A percentile compares a stretch with the other conserved stretches of the same genome.
Evolutionary conservation across 2,797 vertebrate genomes (phyloP).

Genomic region (Anniella stebbinsi): DNA sequence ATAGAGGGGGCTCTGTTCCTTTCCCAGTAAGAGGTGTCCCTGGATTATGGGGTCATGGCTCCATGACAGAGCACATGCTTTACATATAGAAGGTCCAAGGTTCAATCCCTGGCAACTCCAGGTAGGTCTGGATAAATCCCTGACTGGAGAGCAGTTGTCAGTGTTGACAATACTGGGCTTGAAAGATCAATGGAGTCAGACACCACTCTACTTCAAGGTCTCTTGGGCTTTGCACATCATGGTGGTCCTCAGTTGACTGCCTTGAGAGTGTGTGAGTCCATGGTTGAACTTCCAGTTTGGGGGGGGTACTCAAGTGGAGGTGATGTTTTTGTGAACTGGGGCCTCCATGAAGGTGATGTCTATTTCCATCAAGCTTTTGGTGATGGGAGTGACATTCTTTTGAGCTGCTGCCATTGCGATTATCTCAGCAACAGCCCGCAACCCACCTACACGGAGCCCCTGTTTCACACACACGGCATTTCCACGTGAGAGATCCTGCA

Average conservation of each 20-base stretch:
- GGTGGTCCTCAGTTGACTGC: background rate
- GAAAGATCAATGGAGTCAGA: too few relatives aligned
- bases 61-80: too few relatives aligned
- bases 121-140: too few relatives aligned
- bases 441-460: background rate
- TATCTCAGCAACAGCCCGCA: too few relatives aligned
- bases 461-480: background rate
- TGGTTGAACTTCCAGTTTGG: background rate
- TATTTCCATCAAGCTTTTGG: background rate
- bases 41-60: background rate
- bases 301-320: background rate
- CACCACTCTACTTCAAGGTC: background rate
- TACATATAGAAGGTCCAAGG: too few relatives aligned
- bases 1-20: background rate
- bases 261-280: background rate
- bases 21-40: background rate
- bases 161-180: too few relatives aligned
- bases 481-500: background rate
- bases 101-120: too few relatives aligned
- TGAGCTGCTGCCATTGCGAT: background rate
- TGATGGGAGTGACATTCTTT: background rate
- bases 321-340: background rate
- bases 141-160: too few relatives aligned
- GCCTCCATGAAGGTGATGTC: background rate
- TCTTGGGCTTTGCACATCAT: background rate